Evolutionary conservation across 1,140 invertebrate species (phyloP).

Genomic region (Triops longicaudatus): DNA sequence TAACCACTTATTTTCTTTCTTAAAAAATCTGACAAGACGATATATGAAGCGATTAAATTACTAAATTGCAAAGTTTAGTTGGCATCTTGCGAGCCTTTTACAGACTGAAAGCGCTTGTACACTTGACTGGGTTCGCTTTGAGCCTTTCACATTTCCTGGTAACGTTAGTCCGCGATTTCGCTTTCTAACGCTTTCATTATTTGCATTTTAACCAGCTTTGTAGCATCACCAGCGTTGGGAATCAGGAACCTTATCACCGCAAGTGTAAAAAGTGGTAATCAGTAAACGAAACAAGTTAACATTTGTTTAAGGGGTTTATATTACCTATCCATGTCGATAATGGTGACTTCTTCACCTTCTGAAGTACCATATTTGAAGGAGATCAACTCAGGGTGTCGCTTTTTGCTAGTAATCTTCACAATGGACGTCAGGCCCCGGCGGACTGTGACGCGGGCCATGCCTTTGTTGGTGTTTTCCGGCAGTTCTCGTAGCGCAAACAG

Average conservation of each 20-base stretch:
- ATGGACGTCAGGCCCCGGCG: slow-evolving; percentile 76
- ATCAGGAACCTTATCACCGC: slow-evolving; percentile 61
- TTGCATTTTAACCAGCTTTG: slow-evolving; percentile 65
- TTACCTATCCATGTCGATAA: slow-evolving; percentile 73
- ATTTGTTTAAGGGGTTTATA: slow-evolving; percentile 18
- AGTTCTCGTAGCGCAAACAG: slow-evolving; percentile 79
- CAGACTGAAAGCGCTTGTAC: background rate
- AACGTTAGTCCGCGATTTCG: background rate
- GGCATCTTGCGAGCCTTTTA: background rate
- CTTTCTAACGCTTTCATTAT: slow-evolving; percentile 48
- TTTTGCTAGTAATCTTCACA: slow-evolving; percentile 92
- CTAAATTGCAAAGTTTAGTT: slow-evolving; percentile 15
- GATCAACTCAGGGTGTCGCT: slow-evolving; percentile 84
- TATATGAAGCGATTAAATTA: background rate
- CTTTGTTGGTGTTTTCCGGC: slow-evolving; percentile 45
- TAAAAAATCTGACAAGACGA: background rate
- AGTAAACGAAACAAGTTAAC: background rate
- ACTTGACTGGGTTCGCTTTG: background rate
- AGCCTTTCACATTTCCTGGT: background rate
- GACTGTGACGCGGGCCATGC: slow-evolving; percentile 70
- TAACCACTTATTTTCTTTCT: background rate
- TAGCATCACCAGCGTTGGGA: slow-evolving; percentile 81
- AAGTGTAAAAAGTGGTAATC: background rate
- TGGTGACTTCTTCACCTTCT: slow-evolving; percentile 59
- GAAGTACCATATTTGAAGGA: slow-evolving; percentile 87